Conservation (phyloP, 2,888 invertebrate genomes). For the Merodon equestris region DNA sequence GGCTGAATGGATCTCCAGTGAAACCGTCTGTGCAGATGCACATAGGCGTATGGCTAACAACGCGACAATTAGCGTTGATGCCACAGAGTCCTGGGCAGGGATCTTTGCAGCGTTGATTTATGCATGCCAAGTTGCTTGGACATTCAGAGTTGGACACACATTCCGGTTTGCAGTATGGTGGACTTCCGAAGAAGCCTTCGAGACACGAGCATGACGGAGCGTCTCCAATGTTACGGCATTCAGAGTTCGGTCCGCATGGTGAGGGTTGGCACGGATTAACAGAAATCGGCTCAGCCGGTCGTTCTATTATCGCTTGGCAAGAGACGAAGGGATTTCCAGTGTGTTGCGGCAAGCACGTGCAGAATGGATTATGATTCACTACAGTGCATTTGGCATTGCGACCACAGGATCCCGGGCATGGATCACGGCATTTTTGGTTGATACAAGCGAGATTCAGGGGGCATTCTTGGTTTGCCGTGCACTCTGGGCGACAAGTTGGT, state of each 20-base stretch:
- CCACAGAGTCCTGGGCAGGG: constrained; percentile 87
- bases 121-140: constrained; percentile 84
- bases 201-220: constrained; percentile 87
- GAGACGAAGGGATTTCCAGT: constrained; percentile 89
- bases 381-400: constrained; percentile 82
- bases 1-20: constrained; percentile 85
- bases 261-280: constrained; percentile 84
- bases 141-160: constrained; percentile 87
- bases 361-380: constrained; percentile 86
- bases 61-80: constrained; percentile 85
- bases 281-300: constrained; percentile 74
- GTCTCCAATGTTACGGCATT: constrained; percentile 83
- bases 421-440: constrained; percentile 86
- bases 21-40: constrained; percentile 84
- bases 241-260: constrained; percentile 87
- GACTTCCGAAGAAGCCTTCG: constrained; percentile 84
- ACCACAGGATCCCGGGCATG: constrained; percentile 84
- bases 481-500: constrained; percentile 88
- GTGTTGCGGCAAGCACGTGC: constrained; percentile 84
- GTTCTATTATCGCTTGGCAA: constrained; percentile 82
- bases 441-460: constrained; percentile 84
- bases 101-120: constrained; percentile 86
- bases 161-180: constrained; percentile 87
- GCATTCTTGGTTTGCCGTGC: constrained; percentile 85
- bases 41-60: constrained; percentile 86